phyloP scores from a whole-genome alignment of 1,140 invertebrate genomes.

The Macrobrachium nipponense region DNA sequence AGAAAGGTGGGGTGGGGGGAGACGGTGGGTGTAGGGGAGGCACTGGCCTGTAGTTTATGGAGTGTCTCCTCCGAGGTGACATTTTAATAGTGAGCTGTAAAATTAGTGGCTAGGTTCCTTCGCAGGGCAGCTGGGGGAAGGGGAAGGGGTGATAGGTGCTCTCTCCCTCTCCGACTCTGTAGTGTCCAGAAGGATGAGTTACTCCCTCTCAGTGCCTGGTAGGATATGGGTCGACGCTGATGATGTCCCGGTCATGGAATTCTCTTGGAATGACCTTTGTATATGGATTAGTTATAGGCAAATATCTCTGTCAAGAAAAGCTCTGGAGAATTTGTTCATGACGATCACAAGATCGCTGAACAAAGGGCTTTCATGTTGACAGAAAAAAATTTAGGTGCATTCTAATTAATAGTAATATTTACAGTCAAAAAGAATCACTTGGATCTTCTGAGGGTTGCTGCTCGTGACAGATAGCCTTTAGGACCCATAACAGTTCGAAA shows the following conservation, averaged over 20 bases:
- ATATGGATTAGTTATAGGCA: too few relatives aligned
- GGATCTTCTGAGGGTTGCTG: too few relatives aligned
- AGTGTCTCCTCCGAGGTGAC: slow-evolving; percentile 42
- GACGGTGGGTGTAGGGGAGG: slow-evolving; percentile 1
- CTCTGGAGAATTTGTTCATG: too few relatives aligned
- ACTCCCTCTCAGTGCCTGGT: not conserved
- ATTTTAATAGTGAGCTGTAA: slow-evolving; percentile 52
- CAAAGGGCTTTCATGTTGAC: too few relatives aligned
- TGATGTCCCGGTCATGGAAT: not conserved
- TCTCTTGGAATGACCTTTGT: too few relatives aligned
- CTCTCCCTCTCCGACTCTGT: not conserved
- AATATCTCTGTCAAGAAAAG: too few relatives aligned
- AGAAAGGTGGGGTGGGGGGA: slow-evolving; percentile 8
- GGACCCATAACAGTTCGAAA: too few relatives aligned
- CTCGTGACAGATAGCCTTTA: too few relatives aligned
- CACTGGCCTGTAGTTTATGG: slow-evolving; percentile 31
- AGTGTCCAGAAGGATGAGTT: not conserved
- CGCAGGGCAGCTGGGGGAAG: slow-evolving; percentile 1
- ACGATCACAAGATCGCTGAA: too few relatives aligned
- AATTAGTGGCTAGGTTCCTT: slow-evolving; percentile 50
- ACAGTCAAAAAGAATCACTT: too few relatives aligned
- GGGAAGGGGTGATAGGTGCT: not conserved
- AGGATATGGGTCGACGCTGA: not conserved
- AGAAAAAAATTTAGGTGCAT: too few relatives aligned
- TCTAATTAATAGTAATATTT: too few relatives aligned